Base-by-base conservation (phyloP, 2,797 vertebrate genomes). In the Ctenosaura bakeri region DNA sequence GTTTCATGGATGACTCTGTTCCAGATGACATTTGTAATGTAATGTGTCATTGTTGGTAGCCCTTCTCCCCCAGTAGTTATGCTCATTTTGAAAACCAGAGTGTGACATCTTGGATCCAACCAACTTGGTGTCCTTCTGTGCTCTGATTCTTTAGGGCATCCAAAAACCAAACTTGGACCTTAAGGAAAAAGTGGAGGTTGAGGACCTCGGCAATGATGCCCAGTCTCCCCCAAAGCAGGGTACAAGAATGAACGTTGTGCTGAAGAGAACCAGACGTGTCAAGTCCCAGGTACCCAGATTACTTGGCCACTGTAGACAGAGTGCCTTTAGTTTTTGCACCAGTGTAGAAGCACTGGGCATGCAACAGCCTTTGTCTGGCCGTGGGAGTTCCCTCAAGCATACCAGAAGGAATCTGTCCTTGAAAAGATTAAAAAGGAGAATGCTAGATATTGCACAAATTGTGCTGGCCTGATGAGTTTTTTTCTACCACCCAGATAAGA, bases 121-220 rank as follows among this genome's bases (percentile, higher is more conserved):
- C 82, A 95, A 86, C 89, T 38, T 92, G 7, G 3, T 96, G 62
- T 96, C 69, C 93, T 94, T 92, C 89, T 97, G 66, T 96, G 89
- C 92, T 96, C 88, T 97, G 82, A 92, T 96, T 74, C 88, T 93
- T 56, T 93, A 99, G 99, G 98, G 99, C 83, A 97, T 98, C 94
- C 98, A 98, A 74, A 98, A 98, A 91, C 97, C 98, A 35, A 98
- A 98, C 82, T 97, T 98, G 87, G 98, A 99, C 71, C 97, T 96
- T 80, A 98, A 98, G 50, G 99, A 99, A 80, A 97, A 97, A 76
- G 98, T 98, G 88, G 98, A 99, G 29, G 90, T 97, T 77, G 98
- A 99, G 1, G 98, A 99, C 79, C 97, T 97, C 85, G 93, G 94
- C 89, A 96, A 94, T 93, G 97, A 97, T 90, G 95, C 96, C 82